phyloP scores from a whole-genome alignment of 2,113 vertebrate species.

The Prinia subflava region DNA sequence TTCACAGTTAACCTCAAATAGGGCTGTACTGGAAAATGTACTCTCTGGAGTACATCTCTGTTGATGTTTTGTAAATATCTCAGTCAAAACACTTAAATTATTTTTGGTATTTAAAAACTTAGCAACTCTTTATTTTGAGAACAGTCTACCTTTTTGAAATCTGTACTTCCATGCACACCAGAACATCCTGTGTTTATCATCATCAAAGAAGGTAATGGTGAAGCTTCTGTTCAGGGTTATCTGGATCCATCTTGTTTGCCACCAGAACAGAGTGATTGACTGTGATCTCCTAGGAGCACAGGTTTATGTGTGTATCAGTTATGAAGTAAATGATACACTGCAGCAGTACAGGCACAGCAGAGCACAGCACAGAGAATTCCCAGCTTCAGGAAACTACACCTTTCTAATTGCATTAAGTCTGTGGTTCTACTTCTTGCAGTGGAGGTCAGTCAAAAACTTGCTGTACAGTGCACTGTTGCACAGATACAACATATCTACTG shows the following conservation, averaged over 20 bases:
- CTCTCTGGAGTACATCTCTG: not conserved
- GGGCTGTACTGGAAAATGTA: not conserved
- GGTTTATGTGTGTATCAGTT: not conserved
- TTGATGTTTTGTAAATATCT: not conserved
- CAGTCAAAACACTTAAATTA: not conserved
- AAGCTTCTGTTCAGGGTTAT: not conserved
- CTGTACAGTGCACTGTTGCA: not conserved
- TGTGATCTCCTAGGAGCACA: not conserved
- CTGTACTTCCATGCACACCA: not conserved
- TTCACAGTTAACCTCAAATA: not conserved
- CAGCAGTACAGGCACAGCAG: not conserved
- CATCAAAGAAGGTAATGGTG: not conserved
- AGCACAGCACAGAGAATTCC: not conserved
- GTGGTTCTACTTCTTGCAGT: not conserved
- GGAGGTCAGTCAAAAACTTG: not conserved
- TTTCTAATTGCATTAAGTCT: not conserved
- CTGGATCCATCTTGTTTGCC: not conserved
- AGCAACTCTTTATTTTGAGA: not conserved
- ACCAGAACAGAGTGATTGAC: not conserved
- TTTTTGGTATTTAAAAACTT: not conserved
- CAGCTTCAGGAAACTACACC: not conserved
- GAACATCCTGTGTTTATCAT: not conserved
- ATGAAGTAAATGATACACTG: not conserved
- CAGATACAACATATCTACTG: fast-evolving
- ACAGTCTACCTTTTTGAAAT: not conserved